Conservation (phyloP, 1,140 invertebrate genomes). For the Caerostris darwini region DNA sequence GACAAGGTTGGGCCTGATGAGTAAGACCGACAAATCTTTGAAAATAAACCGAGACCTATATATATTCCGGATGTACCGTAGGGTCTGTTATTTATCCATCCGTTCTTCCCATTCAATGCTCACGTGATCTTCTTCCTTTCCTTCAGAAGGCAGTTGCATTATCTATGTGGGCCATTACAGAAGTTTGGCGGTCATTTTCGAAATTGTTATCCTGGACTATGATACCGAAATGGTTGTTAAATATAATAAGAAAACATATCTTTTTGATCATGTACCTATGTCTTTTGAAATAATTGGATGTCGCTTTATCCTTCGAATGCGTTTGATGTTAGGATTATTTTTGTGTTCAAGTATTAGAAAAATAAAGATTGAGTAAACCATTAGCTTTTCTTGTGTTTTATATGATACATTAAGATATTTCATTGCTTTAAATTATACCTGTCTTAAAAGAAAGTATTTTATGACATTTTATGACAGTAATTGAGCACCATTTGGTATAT, state of each 20-base stretch:
- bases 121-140: conserved; percentile 22
- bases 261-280: not conserved
- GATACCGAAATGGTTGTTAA: not conserved
- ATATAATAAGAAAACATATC: not conserved
- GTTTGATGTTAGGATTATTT: too few species aligned
- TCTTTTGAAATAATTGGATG: too few species aligned
- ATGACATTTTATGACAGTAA: too few species aligned
- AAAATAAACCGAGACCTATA: conserved; percentile 15
- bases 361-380: too few species aligned
- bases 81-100: not conserved
- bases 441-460: too few species aligned
- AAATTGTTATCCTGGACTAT: not conserved
- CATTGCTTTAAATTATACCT: too few species aligned
- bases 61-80: conserved; percentile 33
- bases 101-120: not conserved
- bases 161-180: not conserved
- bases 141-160: not conserved
- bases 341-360: too few species aligned
- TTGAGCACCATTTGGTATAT: too few species aligned
- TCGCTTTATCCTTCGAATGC: too few species aligned
- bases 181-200: not conserved
- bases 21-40: not conserved
- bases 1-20: not conserved
- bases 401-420: too few species aligned
- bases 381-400: too few species aligned